phyloP scores from a whole-genome alignment of 2,113 vertebrate species.

The Prietella phreatophila region DNA sequence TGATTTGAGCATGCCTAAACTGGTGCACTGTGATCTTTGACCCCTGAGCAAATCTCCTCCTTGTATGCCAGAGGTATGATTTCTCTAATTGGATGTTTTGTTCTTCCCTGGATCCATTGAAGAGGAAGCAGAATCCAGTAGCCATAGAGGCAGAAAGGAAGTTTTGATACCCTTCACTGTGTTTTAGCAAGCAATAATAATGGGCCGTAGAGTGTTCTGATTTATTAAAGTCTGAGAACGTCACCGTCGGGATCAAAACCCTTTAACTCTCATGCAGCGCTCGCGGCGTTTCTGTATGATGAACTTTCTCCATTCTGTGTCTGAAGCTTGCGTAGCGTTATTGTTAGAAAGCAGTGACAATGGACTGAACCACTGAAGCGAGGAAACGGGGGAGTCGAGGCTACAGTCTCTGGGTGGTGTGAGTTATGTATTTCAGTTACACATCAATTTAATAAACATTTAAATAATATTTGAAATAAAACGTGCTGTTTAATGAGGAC shows the following conservation, averaged over 20 bases:
- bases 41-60: slow-evolving; percentile 60
- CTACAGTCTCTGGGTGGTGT: neutral
- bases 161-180: neutral
- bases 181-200: neutral
- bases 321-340: slow-evolving; percentile 25
- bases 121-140: slow-evolving; percentile 22
- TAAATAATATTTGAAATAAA: too few species aligned
- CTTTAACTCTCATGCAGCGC: neutral
- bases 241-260: neutral
- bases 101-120: slow-evolving; percentile 30
- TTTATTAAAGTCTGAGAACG: neutral
- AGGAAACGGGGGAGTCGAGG: neutral
- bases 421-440: too few species aligned
- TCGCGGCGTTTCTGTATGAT: neutral
- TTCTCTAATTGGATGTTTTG: slow-evolving; percentile 44
- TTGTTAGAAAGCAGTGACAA: slow-evolving; percentile 42
- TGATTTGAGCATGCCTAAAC: slow-evolving; percentile 41
- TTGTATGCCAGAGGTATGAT: slow-evolving; percentile 53
- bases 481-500: neutral
- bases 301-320: neutral
- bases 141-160: slow-evolving; percentile 22
- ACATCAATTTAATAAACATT: too few species aligned
- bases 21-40: slow-evolving; percentile 56
- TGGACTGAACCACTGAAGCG: slow-evolving; percentile 13
- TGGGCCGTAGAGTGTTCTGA: neutral